These are phyloP conservation scores for Heteromurus nitidus DNA, from an alignment of 2,888 invertebrate genomes.

Conservation along the genomic window DNA sequence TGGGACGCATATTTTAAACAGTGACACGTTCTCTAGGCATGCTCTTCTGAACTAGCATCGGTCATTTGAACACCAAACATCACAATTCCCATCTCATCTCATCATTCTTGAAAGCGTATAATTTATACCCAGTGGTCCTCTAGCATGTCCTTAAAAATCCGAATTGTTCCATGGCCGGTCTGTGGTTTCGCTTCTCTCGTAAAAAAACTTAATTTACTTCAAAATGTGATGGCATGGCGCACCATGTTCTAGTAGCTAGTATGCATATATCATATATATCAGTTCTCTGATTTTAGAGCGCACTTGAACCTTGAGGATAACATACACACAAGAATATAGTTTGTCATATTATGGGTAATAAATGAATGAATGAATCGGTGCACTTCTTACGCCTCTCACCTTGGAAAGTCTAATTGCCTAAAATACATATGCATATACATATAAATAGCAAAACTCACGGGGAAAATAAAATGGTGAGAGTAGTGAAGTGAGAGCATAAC, in stretches of 20 bases:
- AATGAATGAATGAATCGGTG: slow-evolving; percentile 56
- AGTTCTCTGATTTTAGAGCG: background rate
- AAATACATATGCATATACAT: background rate
- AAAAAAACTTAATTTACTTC: background rate
- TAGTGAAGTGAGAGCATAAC: too few species aligned
- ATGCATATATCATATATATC: too few species aligned
- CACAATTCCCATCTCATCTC: too few species aligned
- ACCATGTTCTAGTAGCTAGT: background rate
- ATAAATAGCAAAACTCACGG: background rate
- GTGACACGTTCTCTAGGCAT: too few species aligned
- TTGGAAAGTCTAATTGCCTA: slow-evolving; percentile 9
- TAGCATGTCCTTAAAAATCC: too few species aligned
- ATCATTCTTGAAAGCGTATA: too few species aligned
- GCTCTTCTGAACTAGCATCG: too few species aligned
- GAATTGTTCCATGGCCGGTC: background rate
- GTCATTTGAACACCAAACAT: too few species aligned
- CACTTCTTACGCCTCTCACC: slow-evolving; percentile 25
- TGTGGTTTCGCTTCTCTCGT: background rate
- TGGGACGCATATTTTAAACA: too few species aligned
- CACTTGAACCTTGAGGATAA: slow-evolving; percentile 37
- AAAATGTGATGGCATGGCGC: background rate
- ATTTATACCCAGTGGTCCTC: too few species aligned
- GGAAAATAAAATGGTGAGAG: background rate
- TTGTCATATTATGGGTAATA: slow-evolving; percentile 8
- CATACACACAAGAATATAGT: slow-evolving; percentile 2